Evolutionary conservation across 2,797 vertebrate species (phyloP), one percentile per base, ranked within the genome.

Genomic region (Loriculus beryllinus): DNA sequence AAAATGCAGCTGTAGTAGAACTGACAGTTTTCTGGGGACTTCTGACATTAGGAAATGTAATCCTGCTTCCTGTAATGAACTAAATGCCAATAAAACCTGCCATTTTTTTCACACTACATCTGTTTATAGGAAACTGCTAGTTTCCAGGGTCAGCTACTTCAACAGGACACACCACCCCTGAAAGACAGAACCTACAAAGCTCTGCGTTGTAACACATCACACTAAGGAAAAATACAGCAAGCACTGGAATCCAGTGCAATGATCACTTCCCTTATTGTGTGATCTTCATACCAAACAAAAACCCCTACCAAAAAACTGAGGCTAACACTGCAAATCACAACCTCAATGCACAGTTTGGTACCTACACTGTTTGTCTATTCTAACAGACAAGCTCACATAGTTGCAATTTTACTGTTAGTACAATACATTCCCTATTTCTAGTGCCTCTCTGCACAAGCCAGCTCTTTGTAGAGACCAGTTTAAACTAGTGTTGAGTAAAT

Each of bases 401-500:
- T 1, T 68, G 19, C 42, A 78, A 9, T 79, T 54, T 26, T 75
- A 68, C 56, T 91, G 56, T 22, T 62, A 65, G 70, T 35, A 95
- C 87, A 96, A 71, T 39, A 21, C 52, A 64, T 33, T 31, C 45
- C 65, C 70, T 91, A 89, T 64, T 26, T 59, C 81, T 37, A 42
- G 31, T 9, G 31, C 15, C 59, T 71, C 68, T 68, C 39, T 31
- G 35, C 31, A 76, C 7, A 45, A 70, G 14, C 40, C 67, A 62
- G 48, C 54, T 65, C 62, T 91, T 86, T 93, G 89, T 89, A 48
- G 74, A 25, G 39, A 81, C 72, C 57, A 90, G 94, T 68, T 83
- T 78, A 37, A 95, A 80, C 75, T 20, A 91, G 84, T 5, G 15
- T 45, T 45, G 29, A 81, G 40, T 54, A 95, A 68, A 93, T 57